Evolutionary conservation across 2,113 vertebrate species (phyloP), one percentile per base, ranked within the genome.

Genomic region (Zapornia atra): DNA sequence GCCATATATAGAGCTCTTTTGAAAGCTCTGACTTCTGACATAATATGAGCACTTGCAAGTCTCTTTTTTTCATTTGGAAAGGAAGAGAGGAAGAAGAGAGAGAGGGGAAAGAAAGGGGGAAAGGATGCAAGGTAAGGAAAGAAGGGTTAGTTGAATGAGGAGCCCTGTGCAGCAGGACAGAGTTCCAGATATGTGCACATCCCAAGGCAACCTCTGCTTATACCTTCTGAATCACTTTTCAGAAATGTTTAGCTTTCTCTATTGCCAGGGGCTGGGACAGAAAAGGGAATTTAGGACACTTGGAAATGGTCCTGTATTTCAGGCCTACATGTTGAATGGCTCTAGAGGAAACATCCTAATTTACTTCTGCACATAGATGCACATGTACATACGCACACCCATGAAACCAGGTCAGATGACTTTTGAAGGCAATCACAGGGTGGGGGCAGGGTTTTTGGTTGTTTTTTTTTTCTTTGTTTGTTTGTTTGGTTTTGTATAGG

Each of bases 361-460:
- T 79, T 92, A 46, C 60, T 94, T 65, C 26, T 0, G 0, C n/a
- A n/a, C 22, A 34, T 5, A 10, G 8, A 57, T 2, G 2, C 9
- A 14, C 11, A n/a, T 10, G 22, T 17, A 57, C 2, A 13, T 9
- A 29, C 10, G 8, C 0, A 0, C 13, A 20, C 13, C 8, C 70
- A 51, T 1, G 14, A 78, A 89, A 59, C 3, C 36, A 72, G 42
- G 19, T 64, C 51, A 87, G 53, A 82, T 29, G 2, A 79, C 68
- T 87, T 46, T n/a, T 60, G 38, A 82, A 87, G 34, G 9, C 11
- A 86, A 12, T 29, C 20, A 38, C 48, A 34, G 44, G 15, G 4
- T 13, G 4, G 8, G 5, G 5, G 4, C 3, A 11, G 11, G 12
- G 31, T 46, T 20, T 44, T 17, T 13, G 6, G 42, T 15, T 15